Percentiles rank a stretch among this genome's conserved stretches.
Evolutionary conservation across 2,888 invertebrate species (phyloP).

Genomic region (Apotomis betuletana): DNA sequence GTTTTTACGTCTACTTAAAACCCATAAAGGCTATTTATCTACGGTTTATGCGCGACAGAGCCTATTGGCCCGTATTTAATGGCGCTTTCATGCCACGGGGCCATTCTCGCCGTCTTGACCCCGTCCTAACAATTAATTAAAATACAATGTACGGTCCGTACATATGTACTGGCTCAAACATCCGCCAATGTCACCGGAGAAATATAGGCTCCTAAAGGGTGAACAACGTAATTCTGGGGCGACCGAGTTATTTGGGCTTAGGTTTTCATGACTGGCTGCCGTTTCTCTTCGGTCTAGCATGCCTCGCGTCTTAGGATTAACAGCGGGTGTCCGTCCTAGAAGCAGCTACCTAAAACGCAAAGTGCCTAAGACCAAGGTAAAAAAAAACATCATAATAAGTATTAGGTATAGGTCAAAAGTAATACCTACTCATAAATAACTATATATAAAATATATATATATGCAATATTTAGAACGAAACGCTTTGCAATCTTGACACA

Average conservation of each 20-base stretch:
- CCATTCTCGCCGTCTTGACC: conserved; percentile 67
- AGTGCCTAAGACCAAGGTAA: not conserved
- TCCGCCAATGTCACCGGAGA: conserved; percentile 54
- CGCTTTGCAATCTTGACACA: too few species aligned
- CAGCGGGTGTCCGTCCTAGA: conserved; percentile 18
- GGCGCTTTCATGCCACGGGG: conserved; percentile 66
- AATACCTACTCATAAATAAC: too few species aligned
- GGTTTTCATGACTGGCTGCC: conserved; percentile 41
- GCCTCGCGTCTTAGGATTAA: conserved; percentile 21
- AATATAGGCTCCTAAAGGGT: conserved; percentile 54
- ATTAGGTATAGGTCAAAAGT: not conserved
- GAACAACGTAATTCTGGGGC: conserved; percentile 47
- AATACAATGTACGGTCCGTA: conserved; percentile 67
- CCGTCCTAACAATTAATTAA: conserved; percentile 78
- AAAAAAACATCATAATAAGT: not conserved
- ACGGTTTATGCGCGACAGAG: conserved; percentile 57
- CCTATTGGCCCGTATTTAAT: conserved; percentile 42
- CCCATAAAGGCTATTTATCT: conserved; percentile 63
- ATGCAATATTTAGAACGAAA: too few species aligned
- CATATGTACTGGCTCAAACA: conserved; percentile 48
- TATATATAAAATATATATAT: too few species aligned
- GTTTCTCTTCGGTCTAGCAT: conserved; percentile 30
- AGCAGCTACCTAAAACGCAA: conserved; percentile 8
- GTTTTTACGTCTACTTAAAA: conserved; percentile 45
- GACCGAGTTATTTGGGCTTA: conserved; percentile 39